A percentile compares a stretch with the other conserved stretches of the same genome.
phyloP scores from a whole-genome alignment of 2,888 invertebrate species.

The Lasiommata megera region DNA sequence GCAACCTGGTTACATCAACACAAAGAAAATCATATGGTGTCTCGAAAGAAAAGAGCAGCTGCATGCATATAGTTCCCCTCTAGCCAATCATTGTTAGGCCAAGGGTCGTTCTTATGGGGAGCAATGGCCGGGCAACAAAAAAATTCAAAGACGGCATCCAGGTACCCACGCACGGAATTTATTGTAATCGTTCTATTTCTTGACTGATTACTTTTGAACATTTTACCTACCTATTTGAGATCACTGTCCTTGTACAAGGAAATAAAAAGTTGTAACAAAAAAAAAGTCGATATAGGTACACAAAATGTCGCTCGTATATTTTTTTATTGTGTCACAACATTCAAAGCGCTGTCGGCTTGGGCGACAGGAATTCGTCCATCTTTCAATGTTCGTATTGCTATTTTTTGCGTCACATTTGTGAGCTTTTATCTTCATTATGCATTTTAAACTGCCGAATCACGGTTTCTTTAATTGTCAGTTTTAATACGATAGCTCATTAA shows the following conservation, averaged over 20 bases:
- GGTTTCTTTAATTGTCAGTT: too few relatives aligned
- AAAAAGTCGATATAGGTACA: neutral
- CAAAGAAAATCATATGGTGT: conserved; percentile 49
- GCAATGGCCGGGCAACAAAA: conserved; percentile 65
- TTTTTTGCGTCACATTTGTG: too few relatives aligned
- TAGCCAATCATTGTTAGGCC: conserved; percentile 70
- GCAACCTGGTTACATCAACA: conserved; percentile 56
- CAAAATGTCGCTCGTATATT: neutral
- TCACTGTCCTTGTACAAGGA: neutral
- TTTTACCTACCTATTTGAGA: neutral
- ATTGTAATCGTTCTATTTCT: conserved; percentile 34
- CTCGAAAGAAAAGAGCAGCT: conserved; percentile 74
- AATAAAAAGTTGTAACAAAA: neutral
- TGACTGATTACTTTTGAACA: conserved; percentile 13
- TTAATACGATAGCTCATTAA: too few relatives aligned
- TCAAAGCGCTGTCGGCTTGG: neutral
- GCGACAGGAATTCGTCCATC: neutral
- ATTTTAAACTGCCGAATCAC: too few relatives aligned
- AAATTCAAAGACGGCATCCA: conserved; percentile 62
- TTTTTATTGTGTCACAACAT: neutral
- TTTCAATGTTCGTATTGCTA: too few relatives aligned
- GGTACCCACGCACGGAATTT: conserved; percentile 58
- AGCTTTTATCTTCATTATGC: too few relatives aligned
- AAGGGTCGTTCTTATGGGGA: conserved; percentile 73
- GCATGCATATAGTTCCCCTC: conserved; percentile 73